Base-by-base conservation (phyloP, 1,140 invertebrate genomes). In the Brachionus calyciflorus region DNA sequence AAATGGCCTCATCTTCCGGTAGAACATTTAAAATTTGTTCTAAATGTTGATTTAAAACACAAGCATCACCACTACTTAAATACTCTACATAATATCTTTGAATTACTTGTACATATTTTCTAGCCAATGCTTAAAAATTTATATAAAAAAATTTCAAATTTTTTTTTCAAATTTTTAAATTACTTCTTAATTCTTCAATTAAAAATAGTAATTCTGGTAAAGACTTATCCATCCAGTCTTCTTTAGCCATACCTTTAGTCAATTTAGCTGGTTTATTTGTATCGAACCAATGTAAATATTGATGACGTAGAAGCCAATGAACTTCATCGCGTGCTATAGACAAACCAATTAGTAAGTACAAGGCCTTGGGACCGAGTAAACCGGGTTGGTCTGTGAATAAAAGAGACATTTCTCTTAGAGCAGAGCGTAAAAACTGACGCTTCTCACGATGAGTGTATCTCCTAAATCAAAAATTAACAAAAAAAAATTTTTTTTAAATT, bases 11-110 rank as follows among this genome's bases (percentile, higher is more conserved):
- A 83, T 98, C 94, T 84, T 98, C 95, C 1, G 93, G 91, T 40
- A 65, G 60, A 12, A 69, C 10, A 53, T 77, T 63, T 48, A 65
- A 37, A 37, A 78, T 78, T 80, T 85, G 85, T 83, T 95, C 93
- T 82, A 97, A 93, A 79, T 93, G 89, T 80, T 96, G 90, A 83
- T 94, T 93, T 0, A 98, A 84, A 76, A 91, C 90, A 21, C 94
- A 91, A 37, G 94, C 92, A 88, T 99, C 96, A 86, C 93, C 98
- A 9, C 94, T 93, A 33, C 91, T 90, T 37, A 99, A 86, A 87
- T 95, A 98, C 85, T 98, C 95, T 21, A 98, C 91, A 85, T 98
- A 98, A 85, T 99, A 99, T 77, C 94, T 88, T 84, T 98, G 94
- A 86, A 99, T 92, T 1, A 99, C 94, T 73, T 73, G 69, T 30